Base-by-base conservation (phyloP, 1,140 invertebrate species). In the Coenobita brevimanus region DNA sequence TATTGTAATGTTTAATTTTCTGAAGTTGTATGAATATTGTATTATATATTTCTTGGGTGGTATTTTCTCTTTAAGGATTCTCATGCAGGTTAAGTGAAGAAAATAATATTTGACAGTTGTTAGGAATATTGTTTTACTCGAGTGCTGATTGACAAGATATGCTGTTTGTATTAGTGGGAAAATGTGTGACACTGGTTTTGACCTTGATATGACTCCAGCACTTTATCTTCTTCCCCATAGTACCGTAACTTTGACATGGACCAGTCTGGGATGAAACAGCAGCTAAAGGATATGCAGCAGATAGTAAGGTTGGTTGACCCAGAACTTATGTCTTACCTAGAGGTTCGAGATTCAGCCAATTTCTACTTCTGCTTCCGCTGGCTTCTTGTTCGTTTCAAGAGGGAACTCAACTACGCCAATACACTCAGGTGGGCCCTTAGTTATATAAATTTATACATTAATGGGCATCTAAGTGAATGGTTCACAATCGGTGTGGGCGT, bases 331-430 rank as follows among this genome's bases (percentile, higher is more conserved):
- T 94, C 95, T 78, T 99, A 99, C 93, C 94, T 98, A 91, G 96
- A 97, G 89, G 95, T 94, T 36, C 96, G 99, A 91, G 98, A 99
- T 89, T 99, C 98, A 2, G 96, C 96, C 3, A 99, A 99, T 92
- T 98, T 99, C 96, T 99, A 98, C 92, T 99, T 99, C 93, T 99
- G 98, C 93, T 99, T 99, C 93, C 96, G 99, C 3, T 95, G 95
- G 95, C 92, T 95, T 64, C 91, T 95, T 4, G 94, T 95, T 33
- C 91, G 93, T 41, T 95, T 95, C 91, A 95, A 95, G 91, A 91
- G 95, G 88, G 95, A 95, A 91, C 95, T 95, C 82, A 93, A 91
- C n/a, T 92, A 91, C 73, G 46, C 78, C 1, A 91, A 90, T 54
- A 90, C 89, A 17, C 67, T 90, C n/a, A 80, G 89, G 89, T 90